Evolutionary conservation across 2,888 invertebrate genomes (phyloP).

Genomic region (Lacanobia oleracea): DNA sequence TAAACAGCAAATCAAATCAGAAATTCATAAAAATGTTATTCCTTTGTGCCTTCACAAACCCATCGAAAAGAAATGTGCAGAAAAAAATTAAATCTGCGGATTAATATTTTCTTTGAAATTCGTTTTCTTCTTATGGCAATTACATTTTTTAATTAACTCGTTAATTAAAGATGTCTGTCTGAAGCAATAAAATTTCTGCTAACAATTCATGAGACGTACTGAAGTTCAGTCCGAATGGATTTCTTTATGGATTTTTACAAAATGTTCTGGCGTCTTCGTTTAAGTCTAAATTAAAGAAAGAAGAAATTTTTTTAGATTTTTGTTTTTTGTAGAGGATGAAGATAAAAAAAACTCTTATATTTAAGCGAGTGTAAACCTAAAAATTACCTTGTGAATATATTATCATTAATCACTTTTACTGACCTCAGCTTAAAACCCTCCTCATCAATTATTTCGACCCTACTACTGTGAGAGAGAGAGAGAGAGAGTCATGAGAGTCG

Average conservation of each 20-base stretch:
- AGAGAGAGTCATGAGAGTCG: no score
- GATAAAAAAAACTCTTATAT: no score
- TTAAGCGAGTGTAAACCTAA: no score
- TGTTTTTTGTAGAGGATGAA: no score
- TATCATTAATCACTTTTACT: no score
- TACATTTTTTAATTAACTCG: slow-evolving; percentile 54
- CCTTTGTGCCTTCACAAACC: not conserved
- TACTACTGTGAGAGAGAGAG: no score
- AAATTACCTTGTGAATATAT: no score
- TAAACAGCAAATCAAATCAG: not conserved
- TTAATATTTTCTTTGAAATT: slow-evolving; percentile 38
- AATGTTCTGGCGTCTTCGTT: not conserved
- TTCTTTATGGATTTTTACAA: slow-evolving; percentile 17
- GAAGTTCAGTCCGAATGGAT: slow-evolving; percentile 1
- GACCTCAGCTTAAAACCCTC: no score
- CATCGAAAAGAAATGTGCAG: slow-evolving; percentile 2
- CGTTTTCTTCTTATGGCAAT: slow-evolving; percentile 42
- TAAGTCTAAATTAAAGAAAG: no score
- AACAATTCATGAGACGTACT: slow-evolving; percentile 42
- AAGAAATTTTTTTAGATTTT: no score
- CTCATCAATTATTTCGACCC: no score
- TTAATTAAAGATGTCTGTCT: slow-evolving; percentile 53
- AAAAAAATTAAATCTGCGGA: slow-evolving; percentile 11
- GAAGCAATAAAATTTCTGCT: slow-evolving; percentile 49
- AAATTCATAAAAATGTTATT: no score